A percentile compares a stretch with the other conserved stretches of the same genome.
Evolutionary conservation across 2,113 vertebrate species (phyloP).

Genomic region (Nyctereutes procyonoides): DNA sequence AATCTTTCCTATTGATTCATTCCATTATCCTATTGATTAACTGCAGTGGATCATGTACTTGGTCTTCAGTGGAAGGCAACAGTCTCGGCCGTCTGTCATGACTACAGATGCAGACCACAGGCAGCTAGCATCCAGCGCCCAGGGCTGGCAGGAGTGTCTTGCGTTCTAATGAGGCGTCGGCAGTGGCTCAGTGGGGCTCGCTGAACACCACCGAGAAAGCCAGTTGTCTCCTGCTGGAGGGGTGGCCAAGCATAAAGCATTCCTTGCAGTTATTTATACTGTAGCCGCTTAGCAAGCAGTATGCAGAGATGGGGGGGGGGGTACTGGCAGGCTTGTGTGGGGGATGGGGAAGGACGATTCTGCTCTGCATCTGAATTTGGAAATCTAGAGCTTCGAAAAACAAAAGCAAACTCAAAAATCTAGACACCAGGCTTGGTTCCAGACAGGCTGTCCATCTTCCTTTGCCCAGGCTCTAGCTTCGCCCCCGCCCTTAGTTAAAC

Average conservation of each 20-base stretch:
- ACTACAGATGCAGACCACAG: conserved; percentile 86
- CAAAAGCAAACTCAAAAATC: conserved; percentile 54
- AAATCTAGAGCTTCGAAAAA: conserved; percentile 65
- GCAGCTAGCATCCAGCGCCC: conserved; percentile 83
- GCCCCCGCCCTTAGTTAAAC: fast-evolving
- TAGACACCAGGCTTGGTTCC: background rate
- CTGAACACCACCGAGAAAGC: conserved; percentile 80
- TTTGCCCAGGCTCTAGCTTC: background rate
- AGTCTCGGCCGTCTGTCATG: conserved; percentile 85
- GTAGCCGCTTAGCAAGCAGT: conserved; percentile 68
- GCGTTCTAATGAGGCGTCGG: conserved; percentile 85
- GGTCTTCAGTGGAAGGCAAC: conserved; percentile 88
- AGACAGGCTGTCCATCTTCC: background rate
- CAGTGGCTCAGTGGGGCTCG: conserved; percentile 78
- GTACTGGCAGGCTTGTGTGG: background rate
- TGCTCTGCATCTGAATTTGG: conserved; percentile 70
- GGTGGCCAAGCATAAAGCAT: conserved; percentile 83
- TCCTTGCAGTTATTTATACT: conserved; percentile 79
- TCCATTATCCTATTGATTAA: conserved; percentile 94
- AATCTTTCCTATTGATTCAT: conserved; percentile 97
- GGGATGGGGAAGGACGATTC: background rate
- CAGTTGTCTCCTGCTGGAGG: conserved; percentile 80
- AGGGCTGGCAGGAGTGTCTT: conserved; percentile 83
- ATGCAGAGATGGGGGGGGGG: background rate
- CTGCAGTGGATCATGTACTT: conserved; percentile 89